Base-by-base conservation (phyloP, 2,797 vertebrate species). In the Trematomus bernacchii region DNA sequence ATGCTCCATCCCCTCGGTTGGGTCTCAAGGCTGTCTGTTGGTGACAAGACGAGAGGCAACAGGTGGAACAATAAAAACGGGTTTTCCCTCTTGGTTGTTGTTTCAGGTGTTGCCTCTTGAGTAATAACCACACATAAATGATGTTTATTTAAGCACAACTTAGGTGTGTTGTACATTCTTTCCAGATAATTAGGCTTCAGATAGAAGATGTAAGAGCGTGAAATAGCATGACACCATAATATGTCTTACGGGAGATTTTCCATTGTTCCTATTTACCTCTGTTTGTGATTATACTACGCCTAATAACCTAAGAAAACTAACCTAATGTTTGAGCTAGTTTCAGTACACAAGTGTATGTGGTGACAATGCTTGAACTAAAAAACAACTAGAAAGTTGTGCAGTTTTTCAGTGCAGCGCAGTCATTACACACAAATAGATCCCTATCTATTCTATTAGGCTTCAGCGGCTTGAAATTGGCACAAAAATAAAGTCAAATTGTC, bases 151-250 rank as follows among this genome's bases (percentile, higher is more conserved):
- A 75, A 76, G 72, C 64, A 60, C 59, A 47, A 66, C 83, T 83
- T 68, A 78, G 50, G 54, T 72, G 67, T 76, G 30, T 61, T 3
- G 0, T n/a, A 19, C 16, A 8, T 68, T 75, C 42, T 76, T 77
- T 74, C n/a, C 43, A 64, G 47, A 70, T 63, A 77, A 82, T 74
- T 27, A 64, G 43, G 15, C 71, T 78, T 79, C 27, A 59, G 52
- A 73, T 51, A 46, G 65, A 46, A 77, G 21, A 14, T 76, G 47
- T 10, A 61, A 70, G 53, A 79, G 77, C 59, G 54, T 79, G 57
- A 80, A 84, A 85, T 81, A 75, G 43, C 74, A 51, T 57, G 46
- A 74, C 66, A 77, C 33, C n/a, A 37, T 74, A 37, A 77, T 76
- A 68, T 71, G 40, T 72, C 65, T 71, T 57, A 54, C 0, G 11